These are phyloP conservation scores for Philereme vetulata DNA, from an alignment of 2,888 invertebrate genomes.

Conservation along the genomic window DNA sequence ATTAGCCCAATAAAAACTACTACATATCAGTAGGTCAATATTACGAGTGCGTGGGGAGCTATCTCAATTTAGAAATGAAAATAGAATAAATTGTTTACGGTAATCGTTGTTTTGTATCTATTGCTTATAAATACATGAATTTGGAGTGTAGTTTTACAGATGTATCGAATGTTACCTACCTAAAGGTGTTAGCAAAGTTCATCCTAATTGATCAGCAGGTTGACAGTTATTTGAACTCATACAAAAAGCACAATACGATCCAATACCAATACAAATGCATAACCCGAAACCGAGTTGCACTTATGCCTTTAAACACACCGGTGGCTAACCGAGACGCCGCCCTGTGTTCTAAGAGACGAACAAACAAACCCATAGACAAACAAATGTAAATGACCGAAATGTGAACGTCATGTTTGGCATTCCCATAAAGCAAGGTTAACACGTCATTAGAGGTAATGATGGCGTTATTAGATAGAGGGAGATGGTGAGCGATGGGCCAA, in stretches of 20 bases:
- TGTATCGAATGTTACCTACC: slow-evolving; percentile 9
- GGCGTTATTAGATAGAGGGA: slow-evolving; percentile 76
- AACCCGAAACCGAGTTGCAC: slow-evolving; percentile 70
- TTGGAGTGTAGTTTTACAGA: slow-evolving; percentile 11
- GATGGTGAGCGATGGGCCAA: slow-evolving; percentile 66
- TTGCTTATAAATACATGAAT: slow-evolving; percentile 17
- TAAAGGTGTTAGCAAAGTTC: slow-evolving; percentile 14
- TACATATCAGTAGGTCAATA: slow-evolving; percentile 44
- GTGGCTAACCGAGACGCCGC: slow-evolving; percentile 76
- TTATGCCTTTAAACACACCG: slow-evolving; percentile 67
- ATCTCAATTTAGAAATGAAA: slow-evolving; percentile 40
- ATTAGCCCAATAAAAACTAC: slow-evolving; percentile 50
- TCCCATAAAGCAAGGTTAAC: slow-evolving; percentile 84
- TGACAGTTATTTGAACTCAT: slow-evolving; percentile 25
- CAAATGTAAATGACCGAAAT: slow-evolving; percentile 84
- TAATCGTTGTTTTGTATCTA: slow-evolving; percentile 33
- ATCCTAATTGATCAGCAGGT: slow-evolving; percentile 9
- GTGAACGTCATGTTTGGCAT: slow-evolving; percentile 84
- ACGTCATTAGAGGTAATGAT: slow-evolving; percentile 84
- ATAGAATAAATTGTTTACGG: slow-evolving; percentile 35
- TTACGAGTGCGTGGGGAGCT: slow-evolving; percentile 41
- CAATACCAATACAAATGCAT: slow-evolving; percentile 56
- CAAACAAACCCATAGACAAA: slow-evolving; percentile 80
- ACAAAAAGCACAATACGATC: slow-evolving; percentile 53
- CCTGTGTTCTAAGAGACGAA: slow-evolving; percentile 81